Percentiles rank a stretch among this genome's conserved stretches.
Conservation (phyloP, 2,797 vertebrate species). For the Tenualosa ilisha region DNA sequence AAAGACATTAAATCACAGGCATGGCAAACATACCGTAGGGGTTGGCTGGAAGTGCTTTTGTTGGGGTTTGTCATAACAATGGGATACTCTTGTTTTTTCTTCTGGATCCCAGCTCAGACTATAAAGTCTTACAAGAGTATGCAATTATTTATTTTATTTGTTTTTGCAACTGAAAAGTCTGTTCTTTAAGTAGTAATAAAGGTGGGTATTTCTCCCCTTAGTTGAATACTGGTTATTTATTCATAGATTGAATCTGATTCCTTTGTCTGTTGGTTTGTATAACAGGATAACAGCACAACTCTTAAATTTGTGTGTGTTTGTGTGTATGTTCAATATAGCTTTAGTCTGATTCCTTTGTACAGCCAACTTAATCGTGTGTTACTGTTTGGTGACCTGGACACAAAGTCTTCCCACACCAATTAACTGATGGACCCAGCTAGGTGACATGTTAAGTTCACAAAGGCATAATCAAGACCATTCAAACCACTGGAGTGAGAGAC, state of each 20-base stretch:
- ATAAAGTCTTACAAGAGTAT: not conserved
- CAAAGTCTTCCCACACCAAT: constrained; percentile 64
- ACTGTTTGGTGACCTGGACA: constrained; percentile 70
- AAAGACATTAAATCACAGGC: not conserved
- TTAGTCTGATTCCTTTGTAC: not conserved
- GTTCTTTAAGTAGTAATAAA: not conserved
- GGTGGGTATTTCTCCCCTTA: not conserved
- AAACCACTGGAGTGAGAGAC: constrained; percentile 1
- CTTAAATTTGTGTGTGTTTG: not conserved
- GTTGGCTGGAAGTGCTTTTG: constrained; percentile 28
- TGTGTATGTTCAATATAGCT: constrained; percentile 22
- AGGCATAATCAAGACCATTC: constrained; percentile 66
- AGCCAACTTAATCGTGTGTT: constrained; percentile 60
- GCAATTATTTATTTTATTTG: not conserved
- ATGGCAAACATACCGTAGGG: constrained; percentile 29
- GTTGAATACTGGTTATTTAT: not conserved
- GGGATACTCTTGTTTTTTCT: constrained; percentile 30
- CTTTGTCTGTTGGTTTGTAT: not conserved
- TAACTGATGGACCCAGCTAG: constrained; percentile 71
- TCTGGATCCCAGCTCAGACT: not conserved
- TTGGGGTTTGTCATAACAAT: constrained; percentile 49
- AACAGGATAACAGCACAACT: not conserved
- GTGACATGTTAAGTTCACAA: constrained; percentile 60
- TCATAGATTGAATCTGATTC: not conserved
- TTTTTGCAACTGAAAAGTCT: not conserved